phyloP scores from a whole-genome alignment of 2,113 vertebrate genomes.

The Lamprotornis superbus region DNA sequence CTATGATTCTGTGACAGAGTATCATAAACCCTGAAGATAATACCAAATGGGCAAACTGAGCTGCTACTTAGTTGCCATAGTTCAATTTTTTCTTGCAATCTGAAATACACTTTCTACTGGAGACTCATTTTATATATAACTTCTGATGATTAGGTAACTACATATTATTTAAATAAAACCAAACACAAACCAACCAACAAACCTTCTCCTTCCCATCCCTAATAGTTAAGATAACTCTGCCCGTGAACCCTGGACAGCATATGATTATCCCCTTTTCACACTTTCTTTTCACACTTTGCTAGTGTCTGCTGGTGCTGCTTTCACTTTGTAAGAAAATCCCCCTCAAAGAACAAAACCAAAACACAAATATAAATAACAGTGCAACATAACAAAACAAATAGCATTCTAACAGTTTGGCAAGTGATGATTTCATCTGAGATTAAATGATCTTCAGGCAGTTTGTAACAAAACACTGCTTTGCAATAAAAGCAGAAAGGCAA shows the following conservation, averaged over 20 bases:
- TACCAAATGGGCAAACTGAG: neutral
- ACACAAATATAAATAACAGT: constrained; percentile 67
- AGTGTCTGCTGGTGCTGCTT: constrained; percentile 51
- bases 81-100: constrained; percentile 10
- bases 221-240: constrained; percentile 16
- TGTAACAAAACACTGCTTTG: constrained; percentile 81
- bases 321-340: constrained; percentile 61
- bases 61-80: neutral
- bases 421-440: constrained; percentile 89
- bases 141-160: constrained; percentile 59
- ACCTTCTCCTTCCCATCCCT: constrained; percentile 29
- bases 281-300: constrained; percentile 27
- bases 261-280: constrained; percentile 26
- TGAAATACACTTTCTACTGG: constrained; percentile 35
- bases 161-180: constrained; percentile 7
- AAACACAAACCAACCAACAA: neutral
- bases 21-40: constrained; percentile 19
- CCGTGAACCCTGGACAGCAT: neutral
- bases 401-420: constrained; percentile 85
- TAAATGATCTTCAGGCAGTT: constrained; percentile 85
- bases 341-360: constrained; percentile 56
- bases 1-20: neutral
- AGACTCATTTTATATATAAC: constrained; percentile 43
- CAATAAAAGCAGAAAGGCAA: constrained; percentile 82
- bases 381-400: constrained; percentile 79